phyloP scores from a whole-genome alignment of 2,797 vertebrate genomes.

The Enteromius radiatus region DNA sequence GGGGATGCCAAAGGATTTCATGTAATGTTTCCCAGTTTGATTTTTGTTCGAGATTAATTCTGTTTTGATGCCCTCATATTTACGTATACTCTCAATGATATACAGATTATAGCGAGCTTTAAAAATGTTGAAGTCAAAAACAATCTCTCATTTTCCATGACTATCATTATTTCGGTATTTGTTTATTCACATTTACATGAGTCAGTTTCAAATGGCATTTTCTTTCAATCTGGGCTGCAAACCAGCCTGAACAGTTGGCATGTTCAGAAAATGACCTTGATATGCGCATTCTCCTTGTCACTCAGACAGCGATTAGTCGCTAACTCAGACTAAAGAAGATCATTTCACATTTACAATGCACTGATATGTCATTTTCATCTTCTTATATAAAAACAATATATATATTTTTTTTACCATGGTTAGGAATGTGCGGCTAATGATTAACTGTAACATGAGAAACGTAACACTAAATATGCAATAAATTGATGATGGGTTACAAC shows the following conservation, averaged over 20 bases:
- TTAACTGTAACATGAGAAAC: not conserved
- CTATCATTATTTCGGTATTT: conserved; percentile 5
- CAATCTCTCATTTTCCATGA: conserved; percentile 12
- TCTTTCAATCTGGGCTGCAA: conserved; percentile 48
- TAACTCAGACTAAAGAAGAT: conserved; percentile 17
- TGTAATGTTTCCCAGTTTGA: not conserved
- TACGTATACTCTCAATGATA: conserved; percentile 1
- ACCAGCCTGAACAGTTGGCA: conserved; percentile 47
- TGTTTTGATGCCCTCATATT: not conserved
- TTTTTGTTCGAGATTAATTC: conserved; percentile 5
- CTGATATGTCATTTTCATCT: conserved; percentile 9
- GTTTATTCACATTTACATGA: conserved; percentile 32
- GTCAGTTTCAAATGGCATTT: conserved; percentile 43
- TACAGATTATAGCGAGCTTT: not conserved
- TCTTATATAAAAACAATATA: not conserved
- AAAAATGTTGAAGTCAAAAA: conserved; percentile 26
- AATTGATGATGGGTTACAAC: not conserved
- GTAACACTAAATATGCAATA: not conserved
- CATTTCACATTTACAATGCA: not conserved
- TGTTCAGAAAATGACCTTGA: conserved; percentile 44
- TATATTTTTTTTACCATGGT: not conserved
- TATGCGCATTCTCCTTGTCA: conserved; percentile 38
- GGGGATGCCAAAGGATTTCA: not conserved
- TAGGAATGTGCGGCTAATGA: not conserved
- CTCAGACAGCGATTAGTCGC: not conserved